Conservation (phyloP, 2,888 invertebrate species). For the Volucella inflata region DNA sequence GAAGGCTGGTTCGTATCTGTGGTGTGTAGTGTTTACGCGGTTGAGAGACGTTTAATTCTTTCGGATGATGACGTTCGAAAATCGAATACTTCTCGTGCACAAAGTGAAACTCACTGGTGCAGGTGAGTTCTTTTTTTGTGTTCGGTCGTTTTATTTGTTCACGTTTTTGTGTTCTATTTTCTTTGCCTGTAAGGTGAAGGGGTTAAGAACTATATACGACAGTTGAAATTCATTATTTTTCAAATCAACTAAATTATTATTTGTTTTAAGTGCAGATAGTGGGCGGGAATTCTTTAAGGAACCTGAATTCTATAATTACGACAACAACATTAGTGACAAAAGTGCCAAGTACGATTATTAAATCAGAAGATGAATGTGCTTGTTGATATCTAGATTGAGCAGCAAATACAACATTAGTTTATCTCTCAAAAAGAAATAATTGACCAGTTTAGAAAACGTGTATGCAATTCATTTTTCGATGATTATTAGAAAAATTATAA, state of each 20-base stretch:
- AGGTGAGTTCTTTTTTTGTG: conserved; percentile 21
- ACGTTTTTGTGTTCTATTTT: too few relatives aligned
- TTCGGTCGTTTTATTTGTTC: not conserved
- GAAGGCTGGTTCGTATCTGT: not conserved
- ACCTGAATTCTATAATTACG: not conserved
- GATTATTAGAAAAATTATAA: too few relatives aligned
- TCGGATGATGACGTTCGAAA: conserved; percentile 30
- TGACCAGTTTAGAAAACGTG: conserved; percentile 5
- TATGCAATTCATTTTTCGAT: not conserved
- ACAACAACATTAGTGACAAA: too few relatives aligned
- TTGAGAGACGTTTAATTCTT: conserved; percentile 46
- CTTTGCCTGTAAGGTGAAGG: conserved; percentile 38
- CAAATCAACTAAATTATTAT: not conserved
- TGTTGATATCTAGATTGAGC: not conserved
- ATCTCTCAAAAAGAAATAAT: not conserved
- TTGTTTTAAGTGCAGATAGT: not conserved
- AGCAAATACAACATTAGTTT: too few relatives aligned
- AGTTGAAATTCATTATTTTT: conserved; percentile 41
- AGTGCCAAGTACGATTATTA: too few relatives aligned
- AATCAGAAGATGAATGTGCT: conserved; percentile 1
- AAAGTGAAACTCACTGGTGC: conserved; percentile 40
- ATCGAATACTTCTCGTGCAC: conserved; percentile 26
- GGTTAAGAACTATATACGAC: conserved; percentile 42
- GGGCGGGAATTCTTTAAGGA: not conserved
- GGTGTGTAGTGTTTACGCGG: conserved; percentile 34